Evolutionary conservation across 2,113 vertebrate genomes (phyloP).

Genomic region (Neofelis nebulosa): DNA sequence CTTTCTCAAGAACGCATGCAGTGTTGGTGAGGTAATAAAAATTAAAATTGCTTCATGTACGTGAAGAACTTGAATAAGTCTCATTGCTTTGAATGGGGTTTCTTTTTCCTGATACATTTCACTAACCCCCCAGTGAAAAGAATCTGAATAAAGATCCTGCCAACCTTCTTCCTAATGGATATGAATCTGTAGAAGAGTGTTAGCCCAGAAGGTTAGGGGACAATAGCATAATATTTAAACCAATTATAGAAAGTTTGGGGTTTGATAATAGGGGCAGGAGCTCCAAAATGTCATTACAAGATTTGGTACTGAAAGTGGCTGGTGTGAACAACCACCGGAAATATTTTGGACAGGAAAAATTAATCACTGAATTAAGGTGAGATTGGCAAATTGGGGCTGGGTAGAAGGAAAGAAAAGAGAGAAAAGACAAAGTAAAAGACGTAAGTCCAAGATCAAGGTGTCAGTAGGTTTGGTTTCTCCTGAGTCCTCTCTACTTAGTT

Average conservation of each 20-base stretch:
- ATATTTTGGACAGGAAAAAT: not conserved
- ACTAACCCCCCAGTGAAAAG: not conserved
- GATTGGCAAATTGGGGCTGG: not conserved
- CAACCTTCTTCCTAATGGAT: not conserved
- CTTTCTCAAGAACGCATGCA: not conserved
- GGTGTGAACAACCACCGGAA: not conserved
- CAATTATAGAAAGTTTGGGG: not conserved
- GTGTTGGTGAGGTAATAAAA: not conserved
- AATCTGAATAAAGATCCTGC: not conserved
- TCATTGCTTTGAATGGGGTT: not conserved
- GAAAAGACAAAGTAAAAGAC: not conserved
- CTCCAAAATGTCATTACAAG: not conserved
- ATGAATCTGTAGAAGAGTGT: not conserved
- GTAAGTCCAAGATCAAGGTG: not conserved
- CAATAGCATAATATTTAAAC: not conserved
- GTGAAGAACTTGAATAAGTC: not conserved
- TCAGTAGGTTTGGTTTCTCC: not conserved
- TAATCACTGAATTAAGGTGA: not conserved
- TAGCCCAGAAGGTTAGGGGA: not conserved
- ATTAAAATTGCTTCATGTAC: not conserved
- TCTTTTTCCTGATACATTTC: not conserved
- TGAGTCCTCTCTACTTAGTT: not conserved
- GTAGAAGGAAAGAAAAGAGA: not conserved
- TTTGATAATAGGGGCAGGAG: not conserved
- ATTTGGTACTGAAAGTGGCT: not conserved